phyloP scores from a whole-genome alignment of 2,113 vertebrate genomes.

The Carlito syrichta region DNA sequence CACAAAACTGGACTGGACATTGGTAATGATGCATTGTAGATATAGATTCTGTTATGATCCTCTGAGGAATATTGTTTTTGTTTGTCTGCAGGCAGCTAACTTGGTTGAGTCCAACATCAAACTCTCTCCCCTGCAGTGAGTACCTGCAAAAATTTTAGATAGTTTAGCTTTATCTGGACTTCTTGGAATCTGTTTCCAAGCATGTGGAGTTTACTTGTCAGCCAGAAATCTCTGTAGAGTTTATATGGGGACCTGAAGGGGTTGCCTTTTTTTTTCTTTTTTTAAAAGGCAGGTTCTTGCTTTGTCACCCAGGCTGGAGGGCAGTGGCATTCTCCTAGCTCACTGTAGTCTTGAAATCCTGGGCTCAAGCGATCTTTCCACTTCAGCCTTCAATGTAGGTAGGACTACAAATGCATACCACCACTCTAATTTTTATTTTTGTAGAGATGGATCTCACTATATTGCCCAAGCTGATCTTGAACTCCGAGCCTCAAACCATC shows the following conservation, averaged over 20 bases:
- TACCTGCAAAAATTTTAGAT: not conserved
- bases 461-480: too few species aligned
- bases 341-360: too few species aligned
- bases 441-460: too few species aligned
- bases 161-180: not conserved
- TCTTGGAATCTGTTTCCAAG: not conserved
- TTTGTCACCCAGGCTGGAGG: too few species aligned
- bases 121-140: not conserved
- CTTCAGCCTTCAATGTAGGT: too few species aligned
- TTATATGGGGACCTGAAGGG: not conserved
- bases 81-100: not conserved
- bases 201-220: not conserved
- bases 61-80: not conserved
- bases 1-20: not conserved
- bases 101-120: not conserved
- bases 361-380: too few species aligned
- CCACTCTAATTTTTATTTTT: too few species aligned
- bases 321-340: too few species aligned
- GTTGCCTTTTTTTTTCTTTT: not conserved
- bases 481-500: too few species aligned
- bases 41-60: not conserved
- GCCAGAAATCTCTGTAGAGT: not conserved
- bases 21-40: not conserved
- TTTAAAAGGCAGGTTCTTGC: too few species aligned
- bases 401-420: too few species aligned